Conservation (phyloP, 2,888 invertebrate genomes). For the Yponomeuta cagnagella region DNA sequence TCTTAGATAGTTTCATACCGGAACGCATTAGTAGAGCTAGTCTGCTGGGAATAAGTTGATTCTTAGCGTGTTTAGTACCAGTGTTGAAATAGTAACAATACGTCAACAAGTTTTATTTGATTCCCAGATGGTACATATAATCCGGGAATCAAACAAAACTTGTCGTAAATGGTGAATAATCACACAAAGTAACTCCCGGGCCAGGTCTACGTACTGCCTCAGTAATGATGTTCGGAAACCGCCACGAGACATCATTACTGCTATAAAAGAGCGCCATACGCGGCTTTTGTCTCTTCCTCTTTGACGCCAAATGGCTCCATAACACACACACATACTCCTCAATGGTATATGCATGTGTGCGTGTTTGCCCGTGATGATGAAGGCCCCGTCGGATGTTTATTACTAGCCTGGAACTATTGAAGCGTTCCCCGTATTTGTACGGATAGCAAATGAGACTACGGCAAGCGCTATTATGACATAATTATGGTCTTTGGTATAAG, state of each 20-base stretch:
- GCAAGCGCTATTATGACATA: no score
- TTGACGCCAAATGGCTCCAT: background rate
- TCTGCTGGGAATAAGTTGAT: no score
- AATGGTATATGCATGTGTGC: slow-evolving; percentile 21
- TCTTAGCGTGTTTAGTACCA: no score
- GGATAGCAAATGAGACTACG: slow-evolving; percentile 1
- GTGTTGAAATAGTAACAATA: no score
- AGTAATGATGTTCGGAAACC: background rate
- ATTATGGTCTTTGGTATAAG: no score
- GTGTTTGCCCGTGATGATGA: slow-evolving; percentile 60
- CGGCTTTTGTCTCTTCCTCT: slow-evolving; percentile 12
- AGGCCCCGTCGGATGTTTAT: slow-evolving; percentile 46
- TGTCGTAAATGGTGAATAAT: no score
- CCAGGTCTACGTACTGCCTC: background rate
- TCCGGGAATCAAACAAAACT: no score
- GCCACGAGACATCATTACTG: slow-evolving; percentile 9
- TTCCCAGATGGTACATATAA: no score
- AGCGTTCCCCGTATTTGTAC: slow-evolving; percentile 30
- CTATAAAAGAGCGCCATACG: slow-evolving; percentile 3
- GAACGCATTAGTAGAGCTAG: no score
- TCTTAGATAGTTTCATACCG: no score
- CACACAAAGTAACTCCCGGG: no score
- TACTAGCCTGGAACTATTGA: slow-evolving; percentile 57
- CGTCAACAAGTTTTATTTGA: no score
- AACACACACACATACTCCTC: slow-evolving; percentile 6